Evolutionary conservation across 2,113 vertebrate species (phyloP), one percentile per base, ranked within the genome.

Genomic region (Pleuronectes platessa): DNA sequence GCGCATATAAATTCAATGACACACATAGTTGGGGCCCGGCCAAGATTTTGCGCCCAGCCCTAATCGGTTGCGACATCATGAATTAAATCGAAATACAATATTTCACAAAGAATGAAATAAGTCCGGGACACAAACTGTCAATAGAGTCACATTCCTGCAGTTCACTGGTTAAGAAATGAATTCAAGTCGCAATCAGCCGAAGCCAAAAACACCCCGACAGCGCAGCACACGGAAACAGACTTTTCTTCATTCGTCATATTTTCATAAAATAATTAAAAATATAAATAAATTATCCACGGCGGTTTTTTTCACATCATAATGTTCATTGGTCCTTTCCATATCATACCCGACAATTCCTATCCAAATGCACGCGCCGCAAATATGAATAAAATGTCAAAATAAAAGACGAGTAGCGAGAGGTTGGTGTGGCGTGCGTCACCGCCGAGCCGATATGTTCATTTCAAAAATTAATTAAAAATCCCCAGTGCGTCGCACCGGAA

Each of bases 261-360:
- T 98, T 97, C 96, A 97, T 96, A 98, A 97, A 98, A 96, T 97
- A 95, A 90, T 95, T 96, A 96, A 96, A 97, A 98, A 98, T 97
- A 97, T 76, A 89, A 94, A 92, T 93, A 93, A 95, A 89, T 92
- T 94, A 63, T 78, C 76, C n/a, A 20, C 62, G 56, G 54, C 69
- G 47, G 23, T 69, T 61, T 81, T 93, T 72, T 93, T 93, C 76
- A 68, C 73, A 81, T 56, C 81, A 80, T 87, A 87, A 94, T 95
- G 90, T 94, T 65, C 89, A n/a, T 0, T 4, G 24, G 78, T 65
- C 79, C 35, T 70, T 94, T 82, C 88, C 74, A 92, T 93, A 93
- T 93, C 95, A 88, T 93, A 96, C 73, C 96, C 95, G 95, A 97
- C 96, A 94, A 95, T 97, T 96, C 86, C 3, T 92, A 93, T 94